These are phyloP conservation scores for Brienomyrus brachyistius DNA, from an alignment of 2,113 vertebrate genomes.

Conservation along the genomic window DNA sequence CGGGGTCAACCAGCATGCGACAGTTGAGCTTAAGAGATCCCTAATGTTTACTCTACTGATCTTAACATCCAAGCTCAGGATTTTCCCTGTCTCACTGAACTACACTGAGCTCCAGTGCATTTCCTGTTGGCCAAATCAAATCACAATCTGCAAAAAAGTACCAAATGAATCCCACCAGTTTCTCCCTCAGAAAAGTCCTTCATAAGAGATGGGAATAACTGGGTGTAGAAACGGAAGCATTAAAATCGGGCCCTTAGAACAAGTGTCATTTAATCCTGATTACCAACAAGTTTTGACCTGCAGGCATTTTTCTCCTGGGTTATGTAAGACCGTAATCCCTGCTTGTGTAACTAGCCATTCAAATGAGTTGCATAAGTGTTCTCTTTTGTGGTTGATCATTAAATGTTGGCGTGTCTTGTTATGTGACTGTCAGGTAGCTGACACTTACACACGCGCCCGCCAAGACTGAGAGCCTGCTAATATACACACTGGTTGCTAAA, in stretches of 20 bases:
- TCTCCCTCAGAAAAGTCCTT: neutral
- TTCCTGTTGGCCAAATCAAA: neutral
- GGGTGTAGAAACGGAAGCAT: neutral
- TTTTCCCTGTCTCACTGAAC: neutral
- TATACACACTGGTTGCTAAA: neutral
- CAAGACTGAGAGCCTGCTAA: neutral
- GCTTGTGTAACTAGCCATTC: slow-evolving; percentile 24
- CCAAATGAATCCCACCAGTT: neutral
- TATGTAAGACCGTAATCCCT: slow-evolving; percentile 24
- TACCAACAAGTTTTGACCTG: slow-evolving; percentile 9
- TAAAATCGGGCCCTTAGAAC: neutral
- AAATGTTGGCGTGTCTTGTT: neutral
- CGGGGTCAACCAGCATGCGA: neutral
- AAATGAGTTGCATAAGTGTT: slow-evolving; percentile 22
- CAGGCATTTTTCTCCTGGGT: slow-evolving; percentile 16
- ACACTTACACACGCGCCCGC: neutral
- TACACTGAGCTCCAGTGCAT: neutral
- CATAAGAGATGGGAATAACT: neutral
- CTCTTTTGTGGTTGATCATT: slow-evolving; percentile 11
- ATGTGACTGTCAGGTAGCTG: slow-evolving; percentile 2
- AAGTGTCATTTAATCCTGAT: slow-evolving; percentile 17
- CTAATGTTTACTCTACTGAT: neutral
- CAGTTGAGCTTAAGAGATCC: neutral
- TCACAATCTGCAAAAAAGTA: neutral
- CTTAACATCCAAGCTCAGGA: neutral